Percentiles rank a stretch among this genome's conserved stretches.
Conservation (phyloP, 2,113 vertebrate genomes). For the Gymnogyps californianus region DNA sequence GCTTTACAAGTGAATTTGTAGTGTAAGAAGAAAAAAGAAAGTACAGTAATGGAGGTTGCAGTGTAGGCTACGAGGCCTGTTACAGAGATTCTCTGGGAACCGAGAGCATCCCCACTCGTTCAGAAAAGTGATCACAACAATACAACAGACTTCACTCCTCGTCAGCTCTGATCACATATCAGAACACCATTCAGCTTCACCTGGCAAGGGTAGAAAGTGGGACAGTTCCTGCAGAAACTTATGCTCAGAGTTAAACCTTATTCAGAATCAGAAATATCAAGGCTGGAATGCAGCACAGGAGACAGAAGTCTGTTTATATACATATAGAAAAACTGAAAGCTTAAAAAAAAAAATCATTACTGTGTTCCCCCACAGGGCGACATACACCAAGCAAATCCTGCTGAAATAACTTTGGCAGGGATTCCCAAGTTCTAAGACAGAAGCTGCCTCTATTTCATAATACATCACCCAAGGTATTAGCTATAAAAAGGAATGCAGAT, state of each 20-base stretch:
- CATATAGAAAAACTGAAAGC: not conserved
- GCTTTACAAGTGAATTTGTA: not conserved
- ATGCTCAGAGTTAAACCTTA: not conserved
- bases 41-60: not conserved
- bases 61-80: not conserved
- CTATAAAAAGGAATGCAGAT: not conserved
- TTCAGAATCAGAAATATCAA: not conserved
- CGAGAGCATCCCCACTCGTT: not conserved
- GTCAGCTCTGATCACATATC: not conserved
- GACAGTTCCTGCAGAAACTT: not conserved
- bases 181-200: not conserved
- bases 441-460: not conserved
- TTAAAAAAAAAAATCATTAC: not conserved
- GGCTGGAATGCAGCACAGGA: not conserved
- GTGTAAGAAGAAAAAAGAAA: not conserved
- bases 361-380: constrained; percentile 6
- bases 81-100: not conserved
- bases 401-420: not conserved
- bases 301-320: not conserved
- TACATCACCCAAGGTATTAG: not conserved
- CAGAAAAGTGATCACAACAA: not conserved
- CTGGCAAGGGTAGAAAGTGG: not conserved
- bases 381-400: not conserved
- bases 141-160: not conserved
- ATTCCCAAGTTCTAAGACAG: not conserved